phyloP scores from a whole-genome alignment of 2,797 vertebrate genomes.

The Somateria mollissima region DNA sequence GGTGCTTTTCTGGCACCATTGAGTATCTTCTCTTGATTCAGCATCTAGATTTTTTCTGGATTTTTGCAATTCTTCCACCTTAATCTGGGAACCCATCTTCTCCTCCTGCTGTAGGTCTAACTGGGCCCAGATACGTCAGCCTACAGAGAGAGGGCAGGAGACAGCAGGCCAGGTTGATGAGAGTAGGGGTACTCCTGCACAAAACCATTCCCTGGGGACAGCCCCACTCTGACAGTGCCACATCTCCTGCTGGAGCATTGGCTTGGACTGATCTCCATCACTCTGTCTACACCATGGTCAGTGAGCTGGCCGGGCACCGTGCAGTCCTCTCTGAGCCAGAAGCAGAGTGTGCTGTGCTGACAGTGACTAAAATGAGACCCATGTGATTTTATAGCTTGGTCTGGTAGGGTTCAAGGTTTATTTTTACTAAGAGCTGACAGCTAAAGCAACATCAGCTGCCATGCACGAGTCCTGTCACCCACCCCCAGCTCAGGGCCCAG shows the following conservation, averaged over 20 bases:
- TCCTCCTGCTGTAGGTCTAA: neutral
- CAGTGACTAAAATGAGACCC: neutral
- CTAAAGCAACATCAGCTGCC: neutral
- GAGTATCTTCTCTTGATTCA: neutral
- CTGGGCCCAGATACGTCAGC: neutral
- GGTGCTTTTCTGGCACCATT: neutral
- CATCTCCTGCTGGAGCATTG: neutral
- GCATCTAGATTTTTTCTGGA: neutral
- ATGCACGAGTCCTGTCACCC: neutral
- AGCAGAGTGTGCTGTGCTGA: neutral
- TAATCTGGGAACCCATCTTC: accelerated
- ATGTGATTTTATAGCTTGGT: neutral
- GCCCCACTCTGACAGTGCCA: neutral
- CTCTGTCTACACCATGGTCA: neutral
- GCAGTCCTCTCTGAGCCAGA: accelerated
- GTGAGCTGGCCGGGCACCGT: accelerated
- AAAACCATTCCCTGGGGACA: neutral
- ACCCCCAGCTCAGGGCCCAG: accelerated
- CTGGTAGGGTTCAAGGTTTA: neutral
- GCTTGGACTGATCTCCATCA: neutral
- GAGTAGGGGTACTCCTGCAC: too few relatives aligned
- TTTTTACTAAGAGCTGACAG: neutral
- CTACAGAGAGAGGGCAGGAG: neutral
- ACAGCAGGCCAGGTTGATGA: accelerated
- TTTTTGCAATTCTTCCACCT: neutral